These are phyloP conservation scores for Polyodon spathula DNA, from an alignment of 2,113 vertebrate genomes.

Conservation along the genomic window DNA sequence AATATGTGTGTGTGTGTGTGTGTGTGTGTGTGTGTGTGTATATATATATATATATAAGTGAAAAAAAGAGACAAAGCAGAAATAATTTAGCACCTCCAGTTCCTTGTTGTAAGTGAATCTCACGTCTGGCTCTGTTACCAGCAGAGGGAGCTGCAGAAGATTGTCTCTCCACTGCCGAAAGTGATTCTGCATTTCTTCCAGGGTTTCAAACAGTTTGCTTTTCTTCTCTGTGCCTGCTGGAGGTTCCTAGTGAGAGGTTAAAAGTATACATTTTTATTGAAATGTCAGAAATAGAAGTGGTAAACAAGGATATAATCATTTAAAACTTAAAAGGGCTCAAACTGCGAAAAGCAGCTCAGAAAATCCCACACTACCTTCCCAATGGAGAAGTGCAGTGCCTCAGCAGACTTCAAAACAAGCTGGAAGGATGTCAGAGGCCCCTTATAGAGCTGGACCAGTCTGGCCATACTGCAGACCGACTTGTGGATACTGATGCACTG, in stretches of 20 bases:
- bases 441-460: conserved; percentile 17
- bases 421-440: conserved; percentile 34
- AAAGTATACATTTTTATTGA: background rate
- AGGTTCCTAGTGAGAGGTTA: conserved; percentile 10
- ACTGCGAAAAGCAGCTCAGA: background rate
- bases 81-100: conserved; percentile 36
- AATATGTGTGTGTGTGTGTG: no score
- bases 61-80: background rate
- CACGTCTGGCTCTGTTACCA: background rate
- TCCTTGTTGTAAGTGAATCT: conserved; percentile 37
- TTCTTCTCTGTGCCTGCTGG: conserved; percentile 3
- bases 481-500: conserved; percentile 23
- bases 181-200: background rate
- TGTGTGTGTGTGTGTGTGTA: no score
- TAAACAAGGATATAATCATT: no score
- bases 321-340: background rate
- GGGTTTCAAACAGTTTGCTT: background rate
- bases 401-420: conserved; percentile 39
- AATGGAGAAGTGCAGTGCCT: conserved; percentile 21
- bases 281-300: no score
- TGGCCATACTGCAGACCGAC: conserved; percentile 2
- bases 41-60: no score
- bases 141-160: conserved; percentile 1
- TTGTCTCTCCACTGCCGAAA: conserved; percentile 33
- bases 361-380: conserved; percentile 28